These are phyloP conservation scores for Mungos mungo DNA, from an alignment of 2,113 vertebrate species.

Conservation along the genomic window DNA sequence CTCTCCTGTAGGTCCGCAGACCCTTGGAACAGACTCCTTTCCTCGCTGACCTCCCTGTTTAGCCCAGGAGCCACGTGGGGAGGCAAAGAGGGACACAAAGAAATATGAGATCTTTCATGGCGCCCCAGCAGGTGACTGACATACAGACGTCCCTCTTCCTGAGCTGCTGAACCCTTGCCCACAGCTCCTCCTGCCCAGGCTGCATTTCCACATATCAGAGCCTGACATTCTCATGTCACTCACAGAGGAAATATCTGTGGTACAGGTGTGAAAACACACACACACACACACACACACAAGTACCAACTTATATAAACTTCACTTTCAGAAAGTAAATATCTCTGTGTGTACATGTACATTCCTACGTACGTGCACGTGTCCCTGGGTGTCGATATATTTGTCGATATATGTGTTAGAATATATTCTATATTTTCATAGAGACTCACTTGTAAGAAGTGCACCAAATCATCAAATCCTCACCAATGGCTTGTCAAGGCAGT, in stretches of 20 bases:
- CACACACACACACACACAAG: neutral
- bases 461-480: neutral
- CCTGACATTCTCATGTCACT: fast-evolving
- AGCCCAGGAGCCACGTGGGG: neutral
- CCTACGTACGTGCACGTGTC: neutral
- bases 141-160: neutral
- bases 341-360: neutral
- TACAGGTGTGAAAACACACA: neutral
- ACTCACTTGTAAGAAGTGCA: neutral
- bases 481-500: neutral
- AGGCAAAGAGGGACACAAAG: neutral
- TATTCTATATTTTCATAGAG: neutral
- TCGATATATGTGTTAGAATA: too few relatives aligned
- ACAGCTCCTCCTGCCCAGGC: neutral
- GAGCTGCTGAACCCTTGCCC: too few relatives aligned
- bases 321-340: neutral
- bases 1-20: fast-evolving
- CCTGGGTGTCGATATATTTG: too few relatives aligned
- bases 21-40: fast-evolving
- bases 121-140: fast-evolving
- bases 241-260: fast-evolving
- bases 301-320: too few relatives aligned
- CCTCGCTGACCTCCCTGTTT: neutral
- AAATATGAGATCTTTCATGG: fast-evolving
- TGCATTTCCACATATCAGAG: neutral